Evolutionary conservation across 1,140 invertebrate species (phyloP), one percentile per base, ranked within the genome.

Genomic region (Elymnias hypermnestra): DNA sequence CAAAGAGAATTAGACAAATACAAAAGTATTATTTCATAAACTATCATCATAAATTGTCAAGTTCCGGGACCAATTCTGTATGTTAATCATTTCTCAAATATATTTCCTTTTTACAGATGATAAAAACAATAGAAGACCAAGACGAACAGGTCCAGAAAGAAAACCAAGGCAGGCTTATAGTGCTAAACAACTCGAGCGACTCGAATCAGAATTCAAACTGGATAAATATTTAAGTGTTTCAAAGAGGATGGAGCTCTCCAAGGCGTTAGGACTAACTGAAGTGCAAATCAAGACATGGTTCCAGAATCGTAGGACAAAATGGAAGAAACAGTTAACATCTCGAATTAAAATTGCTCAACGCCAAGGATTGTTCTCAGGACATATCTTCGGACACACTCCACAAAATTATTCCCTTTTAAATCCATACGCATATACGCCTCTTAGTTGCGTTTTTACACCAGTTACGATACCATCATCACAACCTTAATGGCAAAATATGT

Each of bases 231-330:
- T 98, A 5, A 98, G 95, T 70, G 97, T 98, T 0, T 96, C 93
- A 51, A 98, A 98, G 85, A 87, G 97, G 31, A 93, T 97, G 92
- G 95, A 98, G 62, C 84, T 98, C 0, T 97, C 96, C 0, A 95
- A 96, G 74, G 91, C 91, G 0, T 72, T 98, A 4, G 93, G 91
- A 44, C 82, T 98, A 6, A 98, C 96, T 0, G 97, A 98, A 87
- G 96, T 97, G 1, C 97, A 98, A 88, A 97, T 98, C 42, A 98
- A 98, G 77, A 98, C 97, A 0, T 98, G 97, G 97, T 98, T 97
- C 70, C 96, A 98, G 85, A 98, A 98, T 78, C 88, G 96, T 36
- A 88, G 96, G 48, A 98, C 96, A 0, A 98, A 98, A 69, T 98
- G 96, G 96, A 98, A 98, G 81, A 98, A 98, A 66, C 96, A 98